Percentiles rank a stretch among this genome's conserved stretches.
Evolutionary conservation across 2,888 invertebrate species (phyloP).

Genomic region (Autographa gamma): DNA sequence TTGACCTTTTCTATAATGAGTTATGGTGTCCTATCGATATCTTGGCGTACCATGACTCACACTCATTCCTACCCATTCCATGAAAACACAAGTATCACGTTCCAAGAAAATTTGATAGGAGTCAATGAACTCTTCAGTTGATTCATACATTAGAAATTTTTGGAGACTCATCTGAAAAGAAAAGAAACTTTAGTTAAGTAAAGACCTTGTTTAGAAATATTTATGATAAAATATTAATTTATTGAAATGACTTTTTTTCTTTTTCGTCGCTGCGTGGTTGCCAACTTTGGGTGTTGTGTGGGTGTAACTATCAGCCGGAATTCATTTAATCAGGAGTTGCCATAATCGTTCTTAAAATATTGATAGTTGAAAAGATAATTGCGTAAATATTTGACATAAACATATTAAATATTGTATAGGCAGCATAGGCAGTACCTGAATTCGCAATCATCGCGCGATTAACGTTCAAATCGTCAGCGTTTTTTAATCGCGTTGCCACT

Average conservation of each 20-base stretch:
- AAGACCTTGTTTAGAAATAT: not conserved
- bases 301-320: not conserved
- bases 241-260: no score
- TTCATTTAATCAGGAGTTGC: not conserved
- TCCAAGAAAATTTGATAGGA: not conserved
- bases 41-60: not conserved
- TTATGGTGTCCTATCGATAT: not conserved
- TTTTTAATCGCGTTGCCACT: no score
- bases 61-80: not conserved
- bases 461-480: no score
- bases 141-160: slow-evolving; percentile 2
- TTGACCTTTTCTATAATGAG: not conserved
- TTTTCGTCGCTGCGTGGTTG: no score
- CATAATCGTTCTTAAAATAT: no score
- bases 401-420: no score
- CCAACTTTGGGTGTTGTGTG: no score
- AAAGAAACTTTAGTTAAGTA: not conserved
- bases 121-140: not conserved
- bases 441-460: no score
- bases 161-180: not conserved
- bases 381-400: no score
- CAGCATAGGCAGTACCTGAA: no score
- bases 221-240: no score
- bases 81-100: not conserved
- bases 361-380: no score